Base-by-base conservation (phyloP, 53 echinoderm and acorn worm genomes). In the Zoroaster sp. region DNA sequence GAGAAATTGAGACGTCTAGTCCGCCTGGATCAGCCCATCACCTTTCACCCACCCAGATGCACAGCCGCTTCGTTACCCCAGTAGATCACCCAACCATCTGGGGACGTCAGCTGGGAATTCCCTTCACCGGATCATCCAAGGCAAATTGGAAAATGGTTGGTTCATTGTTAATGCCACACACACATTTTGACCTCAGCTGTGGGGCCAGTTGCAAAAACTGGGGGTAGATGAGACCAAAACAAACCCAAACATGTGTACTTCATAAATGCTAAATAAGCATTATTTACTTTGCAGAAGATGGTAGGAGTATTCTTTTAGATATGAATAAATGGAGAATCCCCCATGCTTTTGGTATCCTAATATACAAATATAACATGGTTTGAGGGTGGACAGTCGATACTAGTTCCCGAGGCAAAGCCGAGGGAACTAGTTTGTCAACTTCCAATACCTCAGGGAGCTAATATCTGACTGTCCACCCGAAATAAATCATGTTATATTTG, bases 21-120 rank as follows among this genome's bases (percentile, higher is more conserved):
- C 66, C 39, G 35, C 33, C 68, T 30, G 45, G 82, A 68, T 82
- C 41, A 40, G 43, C 30, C 43, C 44, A 69, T 68, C 67, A 82
- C 69, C 82, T 68, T 68, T 82, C 67, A 82, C 82, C 82, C 67
- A 82, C 34, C 82, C 69, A 82, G 82, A 68, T 82, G 82, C 68
- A 3, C 4, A 34, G 35, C 34, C 25, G 38, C 36, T 36, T n/a
- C 18, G 79, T 11, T 34, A 39, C 25, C 38, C 13, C 17, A 0
- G 23, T 82, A 42, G 67, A 82, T 82, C 68, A 53, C 44, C 34
- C 35, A 1, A 43, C 82, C 82, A 82, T 82, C 82, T 68, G 68
- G 63, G 82, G 31, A 5, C 40, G 4, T 44, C 82, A 82, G 68
- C 45, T 43, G 69, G 82, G 82, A 82, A 82, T 82, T 42, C 33